Base-by-base conservation (phyloP, 2,888 invertebrate species). In the Diarsia rubi region DNA sequence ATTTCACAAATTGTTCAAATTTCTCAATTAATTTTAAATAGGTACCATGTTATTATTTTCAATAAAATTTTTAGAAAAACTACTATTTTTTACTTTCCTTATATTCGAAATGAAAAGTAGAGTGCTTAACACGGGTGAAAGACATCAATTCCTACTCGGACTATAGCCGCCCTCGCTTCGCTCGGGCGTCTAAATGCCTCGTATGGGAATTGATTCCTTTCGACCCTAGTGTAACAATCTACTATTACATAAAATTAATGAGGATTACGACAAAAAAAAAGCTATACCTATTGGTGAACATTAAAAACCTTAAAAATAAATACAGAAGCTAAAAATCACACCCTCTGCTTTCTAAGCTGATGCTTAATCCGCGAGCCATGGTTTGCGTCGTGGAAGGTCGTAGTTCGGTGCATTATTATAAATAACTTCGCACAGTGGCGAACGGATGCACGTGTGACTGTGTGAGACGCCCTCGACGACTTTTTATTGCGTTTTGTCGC, bases 401-500 rank as follows among this genome's bases (percentile, higher is more conserved):
- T 71, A 73, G 72, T 80, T 82, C 81, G 76, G 72, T 78, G 78
- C 77, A 79, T 79, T 85, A 90, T 89, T 93, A 90, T 92, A 95
- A 96, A 95, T 95, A 95, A 92, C 94, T 95, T 95, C 87, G 94
- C 95, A 93, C 92, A 92, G 93, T 90, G 89, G 91, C 92, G 88
- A 91, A 92, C 96, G 96, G 96, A 96, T 96, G 96, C 96, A 96
- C 96, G 96, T 96, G 96, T 94, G 94, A 92, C 93, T 95, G 96
- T 96, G 96, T 94, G 94, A 92, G 93, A 93, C 94, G 91, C 91
- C 89, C 90, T 88, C 90, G 86, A 88, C 84, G 89, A 90, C 90
- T 95, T 96, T 95, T 96, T 96, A 92, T 94, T 94, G 92, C 88
- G 89, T 86, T 89, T 86, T 87, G 86, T 88, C 84, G 83, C 81